Percentiles rank a stretch among this genome's conserved stretches.
Conservation (phyloP, 2,888 invertebrate genomes). For the Trichopria drosophilae region DNA sequence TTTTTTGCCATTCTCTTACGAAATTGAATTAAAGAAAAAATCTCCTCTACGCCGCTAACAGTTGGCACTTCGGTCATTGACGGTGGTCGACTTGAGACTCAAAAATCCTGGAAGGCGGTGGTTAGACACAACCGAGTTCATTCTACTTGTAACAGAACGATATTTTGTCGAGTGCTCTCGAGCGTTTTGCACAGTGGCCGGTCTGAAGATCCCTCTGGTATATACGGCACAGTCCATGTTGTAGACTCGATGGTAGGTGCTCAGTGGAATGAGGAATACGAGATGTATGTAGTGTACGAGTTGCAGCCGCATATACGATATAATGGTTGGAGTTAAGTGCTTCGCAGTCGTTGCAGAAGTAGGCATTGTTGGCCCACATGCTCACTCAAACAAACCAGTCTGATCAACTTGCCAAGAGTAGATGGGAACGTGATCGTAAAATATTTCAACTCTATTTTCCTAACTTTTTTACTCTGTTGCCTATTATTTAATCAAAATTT, state of each 20-base stretch:
- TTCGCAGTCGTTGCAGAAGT: slow-evolving; percentile 53
- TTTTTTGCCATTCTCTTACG: too few species aligned
- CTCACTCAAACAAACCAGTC: slow-evolving; percentile 52
- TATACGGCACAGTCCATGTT: slow-evolving; percentile 18
- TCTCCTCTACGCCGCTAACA: too few species aligned
- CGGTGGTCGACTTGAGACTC: too few species aligned
- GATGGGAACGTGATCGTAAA: slow-evolving; percentile 43
- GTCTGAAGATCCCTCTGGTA: slow-evolving; percentile 47
- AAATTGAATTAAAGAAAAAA: too few species aligned
- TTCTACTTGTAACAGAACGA: slow-evolving; percentile 46
- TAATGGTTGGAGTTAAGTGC: slow-evolving; percentile 56
- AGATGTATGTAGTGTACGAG: too few species aligned
- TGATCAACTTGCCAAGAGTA: slow-evolving; percentile 52
- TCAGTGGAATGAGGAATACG: slow-evolving; percentile 8
- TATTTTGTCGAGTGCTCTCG: slow-evolving; percentile 51
- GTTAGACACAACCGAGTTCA: slow-evolving; percentile 43
- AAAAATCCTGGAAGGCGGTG: slow-evolving; percentile 39
- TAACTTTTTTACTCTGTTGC: background rate
- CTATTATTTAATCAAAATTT: background rate
- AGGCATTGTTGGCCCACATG: slow-evolving; percentile 59
- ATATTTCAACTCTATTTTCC: background rate
- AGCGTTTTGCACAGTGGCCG: slow-evolving; percentile 49
- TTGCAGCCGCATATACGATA: too few species aligned
- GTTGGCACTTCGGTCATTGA: too few species aligned
- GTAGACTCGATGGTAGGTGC: slow-evolving; percentile 2